Percentiles rank a stretch among this genome's conserved stretches.
Conservation (phyloP, 2,797 vertebrate genomes). For the Scomberomorus guttatus region DNA sequence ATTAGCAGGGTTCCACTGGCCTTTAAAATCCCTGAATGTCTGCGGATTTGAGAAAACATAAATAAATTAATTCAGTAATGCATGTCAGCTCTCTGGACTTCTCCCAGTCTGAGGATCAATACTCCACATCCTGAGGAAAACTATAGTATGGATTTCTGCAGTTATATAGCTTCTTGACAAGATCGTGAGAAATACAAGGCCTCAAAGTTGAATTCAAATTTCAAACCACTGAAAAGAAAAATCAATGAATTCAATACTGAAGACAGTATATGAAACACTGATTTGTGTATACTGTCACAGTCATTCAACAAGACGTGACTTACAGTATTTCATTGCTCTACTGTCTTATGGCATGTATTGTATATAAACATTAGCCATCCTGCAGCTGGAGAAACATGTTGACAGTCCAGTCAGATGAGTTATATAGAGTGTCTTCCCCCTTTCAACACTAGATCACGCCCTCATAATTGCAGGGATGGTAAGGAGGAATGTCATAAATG, state of each 20-base stretch:
- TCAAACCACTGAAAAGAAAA: background rate
- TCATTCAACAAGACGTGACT: background rate
- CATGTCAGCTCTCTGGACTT: background rate
- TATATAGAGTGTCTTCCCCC: slow-evolving; percentile 85
- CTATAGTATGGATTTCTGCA: background rate
- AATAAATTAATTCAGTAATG: slow-evolving; percentile 1
- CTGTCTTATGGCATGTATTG: slow-evolving; percentile 44
- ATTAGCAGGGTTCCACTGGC: background rate
- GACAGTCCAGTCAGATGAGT: slow-evolving; percentile 83
- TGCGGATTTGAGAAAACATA: slow-evolving; percentile 4
- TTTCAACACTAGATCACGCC: slow-evolving; percentile 82
- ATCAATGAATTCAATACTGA: background rate
- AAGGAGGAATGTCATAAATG: slow-evolving; percentile 52
- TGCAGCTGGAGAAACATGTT: slow-evolving; percentile 62
- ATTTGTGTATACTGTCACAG: background rate
- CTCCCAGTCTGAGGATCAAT: slow-evolving; percentile 5
- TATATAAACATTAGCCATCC: slow-evolving; percentile 47
- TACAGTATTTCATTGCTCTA: background rate
- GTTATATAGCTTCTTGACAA: background rate
- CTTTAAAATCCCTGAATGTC: slow-evolving; percentile 2
- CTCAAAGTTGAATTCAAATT: background rate
- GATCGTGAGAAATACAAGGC: slow-evolving; percentile 6
- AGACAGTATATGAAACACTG: background rate
- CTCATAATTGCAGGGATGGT: slow-evolving; percentile 67
- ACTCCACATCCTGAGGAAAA: slow-evolving; percentile 10